phyloP scores from a whole-genome alignment of 2,797 vertebrate genomes.

The Enteromius viviparus region DNA sequence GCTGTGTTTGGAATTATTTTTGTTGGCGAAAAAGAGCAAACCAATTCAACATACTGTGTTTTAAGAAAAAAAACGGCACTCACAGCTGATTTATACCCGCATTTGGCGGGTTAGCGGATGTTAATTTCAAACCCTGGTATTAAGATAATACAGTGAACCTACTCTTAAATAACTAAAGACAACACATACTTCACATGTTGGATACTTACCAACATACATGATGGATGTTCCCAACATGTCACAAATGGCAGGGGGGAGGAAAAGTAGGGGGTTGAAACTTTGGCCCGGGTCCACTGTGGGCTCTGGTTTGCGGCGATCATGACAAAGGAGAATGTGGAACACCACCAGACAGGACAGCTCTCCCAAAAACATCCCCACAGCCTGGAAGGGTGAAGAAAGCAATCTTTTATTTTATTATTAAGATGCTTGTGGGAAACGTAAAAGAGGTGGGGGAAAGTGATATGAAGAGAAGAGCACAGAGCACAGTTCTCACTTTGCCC shows the following conservation, averaged over 20 bases:
- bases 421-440: background rate
- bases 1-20: no score
- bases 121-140: no score
- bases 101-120: no score
- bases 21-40: no score
- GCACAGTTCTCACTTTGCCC: background rate
- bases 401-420: background rate
- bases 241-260: constrained; percentile 90
- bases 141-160: background rate
- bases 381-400: constrained; percentile 69
- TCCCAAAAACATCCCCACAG: constrained; percentile 93
- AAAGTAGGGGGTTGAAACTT: constrained; percentile 86
- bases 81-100: no score
- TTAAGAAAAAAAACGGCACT: no score
- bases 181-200: background rate
- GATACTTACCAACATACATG: constrained; percentile 91
- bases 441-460: background rate
- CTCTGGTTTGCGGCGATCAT: constrained; percentile 72
- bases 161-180: background rate
- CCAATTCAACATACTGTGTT: no score
- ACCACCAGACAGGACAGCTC: constrained; percentile 88
- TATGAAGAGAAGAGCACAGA: background rate
- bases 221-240: constrained; percentile 92
- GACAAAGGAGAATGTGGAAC: constrained; percentile 84
- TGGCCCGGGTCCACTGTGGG: constrained; percentile 75